A percentile compares a stretch with the other conserved stretches of the same genome.
phyloP scores from a whole-genome alignment of 2,113 vertebrate species.

The Leptobrachium leishanense region DNA sequence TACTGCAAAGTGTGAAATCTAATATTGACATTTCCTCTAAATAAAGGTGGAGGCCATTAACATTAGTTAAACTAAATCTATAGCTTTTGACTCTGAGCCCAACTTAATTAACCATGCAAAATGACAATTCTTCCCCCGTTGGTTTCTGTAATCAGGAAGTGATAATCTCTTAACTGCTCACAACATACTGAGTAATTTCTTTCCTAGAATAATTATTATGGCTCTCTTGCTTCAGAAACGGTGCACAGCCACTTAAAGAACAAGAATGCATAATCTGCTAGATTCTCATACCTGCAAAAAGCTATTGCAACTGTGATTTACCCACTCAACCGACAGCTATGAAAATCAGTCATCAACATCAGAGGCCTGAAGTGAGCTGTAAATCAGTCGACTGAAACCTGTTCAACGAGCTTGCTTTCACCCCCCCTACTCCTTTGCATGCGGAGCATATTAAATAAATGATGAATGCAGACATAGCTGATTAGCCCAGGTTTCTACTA shows the following conservation, averaged over 20 bases:
- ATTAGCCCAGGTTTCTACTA: conserved; percentile 13
- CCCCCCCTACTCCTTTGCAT: conserved; percentile 9
- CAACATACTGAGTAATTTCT: conserved; percentile 47
- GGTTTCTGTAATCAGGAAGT: conserved; percentile 47
- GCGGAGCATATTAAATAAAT: conserved; percentile 39
- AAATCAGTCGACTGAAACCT: conserved; percentile 41
- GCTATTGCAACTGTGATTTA: conserved; percentile 46
- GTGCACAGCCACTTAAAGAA: conserved; percentile 43
- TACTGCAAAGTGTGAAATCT: no score
- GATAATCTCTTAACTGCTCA: conserved; percentile 48
- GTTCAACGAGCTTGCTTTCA: conserved; percentile 34
- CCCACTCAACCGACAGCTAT: conserved; percentile 41
- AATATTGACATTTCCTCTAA: neutral
- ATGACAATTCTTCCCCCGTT: conserved; percentile 45
- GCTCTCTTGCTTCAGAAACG: conserved; percentile 39
- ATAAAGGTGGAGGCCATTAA: conserved; percentile 17
- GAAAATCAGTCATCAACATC: conserved; percentile 44
- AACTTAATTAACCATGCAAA: conserved; percentile 43
- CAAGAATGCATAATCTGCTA: conserved; percentile 45
- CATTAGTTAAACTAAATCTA: conserved; percentile 37
- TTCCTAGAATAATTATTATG: conserved; percentile 42
- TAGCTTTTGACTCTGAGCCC: conserved; percentile 29
- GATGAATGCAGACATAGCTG: conserved; percentile 9
- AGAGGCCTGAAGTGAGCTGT: conserved; percentile 36
- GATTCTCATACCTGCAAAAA: conserved; percentile 45